These are phyloP conservation scores for Yponomeuta plumbellus DNA, from an alignment of 2,888 invertebrate genomes.

Conservation along the genomic window DNA sequence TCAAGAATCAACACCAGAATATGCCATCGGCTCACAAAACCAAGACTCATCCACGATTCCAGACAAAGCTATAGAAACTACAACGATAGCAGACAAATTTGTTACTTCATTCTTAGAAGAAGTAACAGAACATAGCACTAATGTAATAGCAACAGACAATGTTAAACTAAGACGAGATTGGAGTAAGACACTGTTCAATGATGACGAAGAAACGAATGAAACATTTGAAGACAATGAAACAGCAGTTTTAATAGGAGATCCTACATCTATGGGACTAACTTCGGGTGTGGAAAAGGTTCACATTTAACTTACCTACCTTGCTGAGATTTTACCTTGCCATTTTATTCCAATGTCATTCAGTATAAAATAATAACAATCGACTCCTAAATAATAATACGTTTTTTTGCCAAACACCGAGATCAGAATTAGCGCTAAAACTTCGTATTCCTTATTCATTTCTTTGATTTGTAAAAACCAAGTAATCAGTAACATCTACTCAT, in stretches of 20 bases:
- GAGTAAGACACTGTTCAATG: constrained; percentile 23
- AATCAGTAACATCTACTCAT: too few relatives aligned
- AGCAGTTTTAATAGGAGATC: neutral
- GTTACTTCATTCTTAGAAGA: neutral
- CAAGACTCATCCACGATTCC: too few relatives aligned
- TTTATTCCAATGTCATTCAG: too few relatives aligned
- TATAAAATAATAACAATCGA: too few relatives aligned
- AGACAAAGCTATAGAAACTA: neutral
- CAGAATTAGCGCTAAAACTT: too few relatives aligned
- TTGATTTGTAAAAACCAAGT: too few relatives aligned
- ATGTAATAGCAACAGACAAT: constrained; percentile 19
- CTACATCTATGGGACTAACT: constrained; percentile 2
- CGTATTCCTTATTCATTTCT: too few relatives aligned
- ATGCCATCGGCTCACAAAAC: too few relatives aligned
- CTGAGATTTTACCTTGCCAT: neutral
- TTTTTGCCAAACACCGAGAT: too few relatives aligned
- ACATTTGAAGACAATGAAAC: constrained; percentile 1
- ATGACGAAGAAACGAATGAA: constrained; percentile 12
- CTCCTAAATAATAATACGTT: too few relatives aligned
- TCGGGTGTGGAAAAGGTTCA: neutral
- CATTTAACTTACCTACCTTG: neutral
- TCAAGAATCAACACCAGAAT: too few relatives aligned
- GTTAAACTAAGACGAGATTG: constrained; percentile 39
- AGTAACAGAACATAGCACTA: neutral
- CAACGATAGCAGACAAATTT: neutral